Base-by-base conservation (phyloP, 2,888 invertebrate species). In the Limnephilus auricula region DNA sequence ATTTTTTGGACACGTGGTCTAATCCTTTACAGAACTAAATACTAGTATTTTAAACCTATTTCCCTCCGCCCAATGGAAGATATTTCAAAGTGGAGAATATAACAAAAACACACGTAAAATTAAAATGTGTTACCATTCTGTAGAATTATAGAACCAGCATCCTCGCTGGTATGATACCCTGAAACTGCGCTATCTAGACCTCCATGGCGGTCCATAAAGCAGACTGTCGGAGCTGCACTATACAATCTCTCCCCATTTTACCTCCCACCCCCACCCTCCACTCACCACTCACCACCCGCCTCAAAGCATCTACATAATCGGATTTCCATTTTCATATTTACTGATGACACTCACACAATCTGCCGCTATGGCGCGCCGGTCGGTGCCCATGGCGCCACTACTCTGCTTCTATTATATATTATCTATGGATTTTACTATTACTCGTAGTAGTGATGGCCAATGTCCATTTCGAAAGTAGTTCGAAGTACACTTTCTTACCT, bases 291-390 rank as follows among this genome's bases (percentile, higher is more conserved):
- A 15, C 15, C 50, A 50, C 50, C 82, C 31, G 13, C 82, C 34
- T 12, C 32, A 18, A 18, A 82, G 32, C 82, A 82, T 82, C 34
- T 82, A 18, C 82, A 82, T 82, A 82, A 82, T 82, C 82, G 32
- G 34, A 82, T 82, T 37, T 82, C 31, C 82, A 34, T 82, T 32
- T 37, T 32, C 82, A 82, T 82, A 82, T 32, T 32, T 82, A 82
- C 31, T 31, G 32, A 34, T 31, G 80, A 82, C 80, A 82, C 31
- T 31, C 32, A 80, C 80, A 80, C 30, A 18, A 80, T 80, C 80
- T 80, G 31, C 5, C 82, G 15, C 25, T 25, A 25, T 6, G 82
- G 82, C 31, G 32, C 82, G 82, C 82, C 32, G 80, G 82, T 18
- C 18, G 25, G 25, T 82, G 65, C 25, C n/a, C 65, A 9, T 65